These are phyloP conservation scores for Lycocorax pyrrhopterus DNA, from an alignment of 2,113 vertebrate genomes.

Conservation along the genomic window DNA sequence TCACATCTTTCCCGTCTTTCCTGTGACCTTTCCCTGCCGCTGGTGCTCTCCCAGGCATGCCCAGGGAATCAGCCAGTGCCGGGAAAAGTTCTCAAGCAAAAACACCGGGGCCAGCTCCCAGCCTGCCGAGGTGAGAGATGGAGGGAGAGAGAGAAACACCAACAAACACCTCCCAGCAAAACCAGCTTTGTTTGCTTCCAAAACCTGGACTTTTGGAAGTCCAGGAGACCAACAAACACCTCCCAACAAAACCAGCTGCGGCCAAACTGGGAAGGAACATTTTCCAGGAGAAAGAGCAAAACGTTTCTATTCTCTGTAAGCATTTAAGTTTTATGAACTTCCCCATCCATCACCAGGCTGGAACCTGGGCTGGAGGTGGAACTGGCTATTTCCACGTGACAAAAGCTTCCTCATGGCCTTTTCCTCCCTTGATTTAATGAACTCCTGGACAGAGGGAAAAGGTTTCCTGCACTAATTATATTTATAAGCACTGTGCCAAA, in stretches of 20 bases:
- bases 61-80: neutral
- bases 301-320: fast-evolving
- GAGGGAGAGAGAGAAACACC: neutral
- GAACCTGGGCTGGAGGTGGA: neutral
- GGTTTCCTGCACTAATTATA: neutral
- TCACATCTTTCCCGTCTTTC: neutral
- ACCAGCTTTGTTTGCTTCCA: no score
- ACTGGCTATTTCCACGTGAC: neutral
- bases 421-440: neutral
- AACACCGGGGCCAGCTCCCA: neutral
- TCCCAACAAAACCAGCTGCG: neutral
- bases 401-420: neutral
- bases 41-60: neutral
- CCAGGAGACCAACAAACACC: no score
- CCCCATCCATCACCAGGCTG: neutral
- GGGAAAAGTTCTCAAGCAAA: neutral
- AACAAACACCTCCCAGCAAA: no score
- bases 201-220: no score
- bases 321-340: neutral
- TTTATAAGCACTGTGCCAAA: neutral
- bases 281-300: neutral
- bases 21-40: neutral
- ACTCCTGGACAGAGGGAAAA: no score
- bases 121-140: neutral
- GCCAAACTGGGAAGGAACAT: neutral